Evolutionary conservation across 2,888 invertebrate species (phyloP).

Genomic region (Eumerus sabulonum): DNA sequence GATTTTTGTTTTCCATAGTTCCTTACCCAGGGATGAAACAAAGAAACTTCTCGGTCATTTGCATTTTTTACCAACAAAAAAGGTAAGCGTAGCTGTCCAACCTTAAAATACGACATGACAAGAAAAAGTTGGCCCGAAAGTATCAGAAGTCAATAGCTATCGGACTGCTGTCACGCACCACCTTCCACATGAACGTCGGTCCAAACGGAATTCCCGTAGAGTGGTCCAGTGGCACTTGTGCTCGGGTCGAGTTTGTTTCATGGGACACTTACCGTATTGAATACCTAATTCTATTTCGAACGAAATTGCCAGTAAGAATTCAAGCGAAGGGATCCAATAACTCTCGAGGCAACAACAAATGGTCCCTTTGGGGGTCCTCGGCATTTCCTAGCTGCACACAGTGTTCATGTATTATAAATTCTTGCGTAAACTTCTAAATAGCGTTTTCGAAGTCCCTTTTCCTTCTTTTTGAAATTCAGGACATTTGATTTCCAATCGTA

Average conservation of each 20-base stretch:
- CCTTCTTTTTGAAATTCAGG: constrained; percentile 27
- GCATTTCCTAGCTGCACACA: not conserved
- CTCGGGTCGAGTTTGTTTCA: too few relatives aligned
- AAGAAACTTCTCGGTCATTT: too few relatives aligned
- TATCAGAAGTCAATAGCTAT: constrained; percentile 33
- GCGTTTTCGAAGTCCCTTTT: constrained; percentile 14
- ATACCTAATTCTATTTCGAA: too few relatives aligned
- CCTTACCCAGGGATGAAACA: too few relatives aligned
- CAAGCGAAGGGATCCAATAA: not conserved
- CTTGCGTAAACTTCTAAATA: constrained; percentile 1
- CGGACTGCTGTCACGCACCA: constrained; percentile 35
- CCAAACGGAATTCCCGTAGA: not conserved
- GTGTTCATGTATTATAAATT: constrained; percentile 4
- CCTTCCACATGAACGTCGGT: not conserved
- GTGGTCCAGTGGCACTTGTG: too few relatives aligned
- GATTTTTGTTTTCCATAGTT: too few relatives aligned
- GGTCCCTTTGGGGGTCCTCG: too few relatives aligned
- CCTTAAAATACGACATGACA: constrained; percentile 20
- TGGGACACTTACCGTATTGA: too few relatives aligned
- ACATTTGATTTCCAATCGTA: constrained; percentile 25
- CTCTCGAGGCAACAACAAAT: too few relatives aligned
- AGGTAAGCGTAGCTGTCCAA: not conserved
- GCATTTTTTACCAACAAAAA: too few relatives aligned
- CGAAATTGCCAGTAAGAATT: too few relatives aligned
- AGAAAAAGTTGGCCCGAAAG: constrained; percentile 11